Evolutionary conservation across 2,113 vertebrate genomes (phyloP).

Genomic region (Lagopus leucura): DNA sequence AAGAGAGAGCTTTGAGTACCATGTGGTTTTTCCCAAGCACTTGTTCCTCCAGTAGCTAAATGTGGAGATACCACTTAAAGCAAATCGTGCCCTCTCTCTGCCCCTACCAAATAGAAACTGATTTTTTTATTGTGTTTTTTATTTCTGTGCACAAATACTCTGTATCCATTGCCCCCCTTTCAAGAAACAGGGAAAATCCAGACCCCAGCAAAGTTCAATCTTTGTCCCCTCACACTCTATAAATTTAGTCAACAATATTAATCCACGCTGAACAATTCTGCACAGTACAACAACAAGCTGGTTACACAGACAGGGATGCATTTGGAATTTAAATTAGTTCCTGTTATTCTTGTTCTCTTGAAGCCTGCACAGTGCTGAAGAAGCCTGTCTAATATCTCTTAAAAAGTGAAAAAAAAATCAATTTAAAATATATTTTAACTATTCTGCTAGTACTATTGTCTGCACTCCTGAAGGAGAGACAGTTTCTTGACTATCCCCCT

Average conservation of each 20-base stretch:
- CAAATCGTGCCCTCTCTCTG: conserved; percentile 40
- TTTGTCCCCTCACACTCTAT: conserved; percentile 1
- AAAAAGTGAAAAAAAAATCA: conserved; percentile 20
- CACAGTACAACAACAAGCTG: conserved; percentile 65
- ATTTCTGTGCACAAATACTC: conserved; percentile 5
- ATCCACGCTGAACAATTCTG: conserved; percentile 68
- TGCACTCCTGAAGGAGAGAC: background rate
- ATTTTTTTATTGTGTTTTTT: background rate
- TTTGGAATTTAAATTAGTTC: conserved; percentile 63
- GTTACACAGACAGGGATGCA: conserved; percentile 61
- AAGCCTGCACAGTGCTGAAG: conserved; percentile 43
- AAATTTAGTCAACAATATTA: conserved; percentile 70
- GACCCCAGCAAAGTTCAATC: conserved; percentile 53
- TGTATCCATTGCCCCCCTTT: conserved; percentile 17
- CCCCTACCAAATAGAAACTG: conserved; percentile 32
- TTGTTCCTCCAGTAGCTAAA: conserved; percentile 54
- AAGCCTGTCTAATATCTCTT: conserved; percentile 38
- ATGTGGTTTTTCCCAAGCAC: conserved; percentile 66
- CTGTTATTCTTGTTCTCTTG: conserved; percentile 54
- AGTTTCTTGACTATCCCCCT: background rate
- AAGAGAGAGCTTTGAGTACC: conserved; percentile 58
- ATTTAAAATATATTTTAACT: conserved; percentile 32
- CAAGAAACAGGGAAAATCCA: conserved; percentile 43
- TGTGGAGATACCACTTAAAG: conserved; percentile 48
- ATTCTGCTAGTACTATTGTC: background rate